Conservation (phyloP, 2,888 invertebrate species). For the Eledona agricola region DNA sequence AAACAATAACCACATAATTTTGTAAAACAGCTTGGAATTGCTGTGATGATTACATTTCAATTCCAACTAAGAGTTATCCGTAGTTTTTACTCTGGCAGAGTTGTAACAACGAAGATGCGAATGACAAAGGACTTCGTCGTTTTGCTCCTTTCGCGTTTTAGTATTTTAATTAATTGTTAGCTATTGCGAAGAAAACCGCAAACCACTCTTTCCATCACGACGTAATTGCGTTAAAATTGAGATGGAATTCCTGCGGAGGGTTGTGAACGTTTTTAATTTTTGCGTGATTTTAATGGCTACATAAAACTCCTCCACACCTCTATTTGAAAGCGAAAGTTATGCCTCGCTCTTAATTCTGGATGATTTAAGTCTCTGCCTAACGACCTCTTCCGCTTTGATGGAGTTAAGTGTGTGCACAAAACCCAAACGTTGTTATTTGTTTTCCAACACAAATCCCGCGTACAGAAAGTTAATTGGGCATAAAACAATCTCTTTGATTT, state of each 20-base stretch:
- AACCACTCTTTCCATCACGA: constrained; percentile 9
- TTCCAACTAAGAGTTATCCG: constrained; percentile 9
- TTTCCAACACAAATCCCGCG: constrained; percentile 5
- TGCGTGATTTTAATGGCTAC: no score
- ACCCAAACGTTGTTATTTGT: no score
- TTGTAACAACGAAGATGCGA: constrained; percentile 7
- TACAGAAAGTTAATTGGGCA: constrained; percentile 18
- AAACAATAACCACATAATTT: constrained; percentile 15
- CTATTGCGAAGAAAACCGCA: constrained; percentile 3
- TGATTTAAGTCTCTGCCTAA: no score
- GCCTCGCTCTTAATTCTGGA: no score
- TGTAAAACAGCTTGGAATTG: neutral
- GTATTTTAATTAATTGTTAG: constrained; percentile 12
- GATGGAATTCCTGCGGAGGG: constrained; percentile 8
- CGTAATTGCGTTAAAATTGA: constrained; percentile 8
- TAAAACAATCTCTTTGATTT: constrained; percentile 8
- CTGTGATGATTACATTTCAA: neutral
- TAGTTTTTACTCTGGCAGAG: constrained; percentile 1
- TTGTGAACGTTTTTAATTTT: no score
- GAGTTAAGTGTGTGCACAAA: no score
- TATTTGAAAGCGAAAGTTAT: no score
- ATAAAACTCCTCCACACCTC: no score
- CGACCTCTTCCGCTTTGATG: no score
- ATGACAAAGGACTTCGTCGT: constrained; percentile 1
- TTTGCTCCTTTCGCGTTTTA: constrained; percentile 10